A percentile compares a stretch with the other conserved stretches of the same genome.
Conservation (phyloP, 1,140 invertebrate species). For the Sitobion miscanthi region DNA sequence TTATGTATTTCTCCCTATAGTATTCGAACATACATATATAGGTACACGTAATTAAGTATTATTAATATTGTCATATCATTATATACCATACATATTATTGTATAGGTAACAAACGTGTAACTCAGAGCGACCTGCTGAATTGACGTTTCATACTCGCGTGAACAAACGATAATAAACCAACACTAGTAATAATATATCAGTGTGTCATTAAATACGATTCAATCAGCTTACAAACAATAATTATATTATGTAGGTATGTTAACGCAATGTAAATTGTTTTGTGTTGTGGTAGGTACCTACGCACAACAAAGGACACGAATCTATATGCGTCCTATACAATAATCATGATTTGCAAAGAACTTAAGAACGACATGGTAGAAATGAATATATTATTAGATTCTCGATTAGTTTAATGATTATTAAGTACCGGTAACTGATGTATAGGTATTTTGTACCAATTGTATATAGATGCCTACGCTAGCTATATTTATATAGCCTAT, state of each 20-base stretch:
- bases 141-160: neutral
- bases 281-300: neutral
- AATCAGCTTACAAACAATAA: neutral
- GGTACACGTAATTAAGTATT: neutral
- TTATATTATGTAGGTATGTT: neutral
- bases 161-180: neutral
- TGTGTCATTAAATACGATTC: neutral
- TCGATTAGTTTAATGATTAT: neutral
- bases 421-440: neutral
- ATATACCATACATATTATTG: neutral
- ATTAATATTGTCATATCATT: slow-evolving; percentile 9
- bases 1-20: neutral
- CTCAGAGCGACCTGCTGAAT: neutral
- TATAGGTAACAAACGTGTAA: neutral
- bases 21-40: neutral
- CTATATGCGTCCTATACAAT: neutral
- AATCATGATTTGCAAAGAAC: neutral
- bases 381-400: neutral
- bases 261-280: neutral
- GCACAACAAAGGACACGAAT: neutral
- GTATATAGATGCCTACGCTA: neutral
- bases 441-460: neutral
- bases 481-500: neutral
- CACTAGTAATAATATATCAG: slow-evolving; percentile 3
- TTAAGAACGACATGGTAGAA: neutral